Base-by-base conservation (phyloP, 1,140 invertebrate genomes). In the Streblospio benedicti region DNA sequence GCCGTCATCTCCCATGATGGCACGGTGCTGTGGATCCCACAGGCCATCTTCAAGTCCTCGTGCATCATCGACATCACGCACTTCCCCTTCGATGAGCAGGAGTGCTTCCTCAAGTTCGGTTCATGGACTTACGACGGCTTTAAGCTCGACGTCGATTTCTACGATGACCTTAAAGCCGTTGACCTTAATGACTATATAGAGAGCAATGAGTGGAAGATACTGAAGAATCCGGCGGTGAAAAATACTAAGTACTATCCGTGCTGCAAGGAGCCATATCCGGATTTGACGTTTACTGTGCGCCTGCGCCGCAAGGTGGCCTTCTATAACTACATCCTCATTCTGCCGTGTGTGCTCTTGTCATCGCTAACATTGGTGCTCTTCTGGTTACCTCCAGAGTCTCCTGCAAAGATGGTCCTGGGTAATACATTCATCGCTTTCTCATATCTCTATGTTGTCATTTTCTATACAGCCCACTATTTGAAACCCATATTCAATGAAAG, bases 41-140 rank as follows among this genome's bases (percentile, higher is more conserved):
- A 91, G 31, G 93, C 93, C 3, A 96, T 97, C 72, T 97, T 96
- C 75, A 97, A 97, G 75, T 94, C 91, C 2, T 94, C 91, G 5
- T 97, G 94, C 50, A 41, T 58, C 38, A 65, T 66, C 57, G 91
- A 95, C 72, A 95, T 96, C 47, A 51, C 33, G n/a, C 28, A 65
- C 33, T 65, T 65, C 33, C 63, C 59, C 4, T 64, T 64, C 47
- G 59, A 61, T 32, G 57, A 55, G 18, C 63, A 66, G 59, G 57
- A 43, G 5, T 71, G 69, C 43, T 50, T 43, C 20, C 54, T 70
- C 60, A 71, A 69, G 43, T 73, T 73, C 57, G 73, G 76, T 3
- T 51, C 44, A 1, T 75, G 73, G 72, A 84, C 85, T 4, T 83
- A 84, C 64, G 72, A 81, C 61, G 82, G 81, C 2, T 69, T 80